These are phyloP conservation scores for Hoplostethus mediterraneus DNA, from an alignment of 2,797 vertebrate genomes.

Conservation along the genomic window DNA sequence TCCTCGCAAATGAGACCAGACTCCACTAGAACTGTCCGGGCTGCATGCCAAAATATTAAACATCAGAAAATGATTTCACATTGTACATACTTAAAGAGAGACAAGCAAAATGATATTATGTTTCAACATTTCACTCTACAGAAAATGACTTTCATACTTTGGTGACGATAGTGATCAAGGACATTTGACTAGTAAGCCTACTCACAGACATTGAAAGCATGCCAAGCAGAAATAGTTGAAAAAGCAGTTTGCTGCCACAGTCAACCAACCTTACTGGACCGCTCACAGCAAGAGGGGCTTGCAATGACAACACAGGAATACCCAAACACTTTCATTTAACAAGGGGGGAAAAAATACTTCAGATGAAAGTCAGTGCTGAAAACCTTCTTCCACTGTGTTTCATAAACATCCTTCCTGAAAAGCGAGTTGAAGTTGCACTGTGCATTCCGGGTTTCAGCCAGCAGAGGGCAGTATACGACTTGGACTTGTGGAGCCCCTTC, in stretches of 20 bases:
- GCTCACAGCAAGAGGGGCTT: conserved; percentile 28
- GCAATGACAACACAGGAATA: conserved; percentile 5
- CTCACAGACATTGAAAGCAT: conserved; percentile 51
- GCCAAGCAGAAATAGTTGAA: conserved; percentile 60
- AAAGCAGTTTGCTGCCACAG: conserved; percentile 26
- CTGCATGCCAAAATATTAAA: background rate
- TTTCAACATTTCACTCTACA: conserved; percentile 1
- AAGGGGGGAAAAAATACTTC: background rate
- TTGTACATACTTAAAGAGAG: background rate
- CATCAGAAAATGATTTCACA: background rate
- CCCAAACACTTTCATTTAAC: conserved; percentile 21
- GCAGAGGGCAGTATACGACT: conserved; percentile 68
- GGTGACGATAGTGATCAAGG: background rate
- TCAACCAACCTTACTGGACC: conserved; percentile 26
- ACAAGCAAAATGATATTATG: background rate
- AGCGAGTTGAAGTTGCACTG: conserved; percentile 35
- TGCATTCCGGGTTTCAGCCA: conserved; percentile 43
- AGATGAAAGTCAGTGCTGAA: too few relatives aligned
- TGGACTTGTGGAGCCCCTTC: background rate
- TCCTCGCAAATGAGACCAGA: conserved; percentile 22
- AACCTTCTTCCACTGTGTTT: background rate
- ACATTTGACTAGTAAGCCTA: conserved; percentile 1
- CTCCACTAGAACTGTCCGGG: background rate
- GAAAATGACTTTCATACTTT: background rate
- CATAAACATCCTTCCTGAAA: background rate